Evolutionary conservation across 1,140 invertebrate species (phyloP).

Genomic region (Brachionus angularis): DNA sequence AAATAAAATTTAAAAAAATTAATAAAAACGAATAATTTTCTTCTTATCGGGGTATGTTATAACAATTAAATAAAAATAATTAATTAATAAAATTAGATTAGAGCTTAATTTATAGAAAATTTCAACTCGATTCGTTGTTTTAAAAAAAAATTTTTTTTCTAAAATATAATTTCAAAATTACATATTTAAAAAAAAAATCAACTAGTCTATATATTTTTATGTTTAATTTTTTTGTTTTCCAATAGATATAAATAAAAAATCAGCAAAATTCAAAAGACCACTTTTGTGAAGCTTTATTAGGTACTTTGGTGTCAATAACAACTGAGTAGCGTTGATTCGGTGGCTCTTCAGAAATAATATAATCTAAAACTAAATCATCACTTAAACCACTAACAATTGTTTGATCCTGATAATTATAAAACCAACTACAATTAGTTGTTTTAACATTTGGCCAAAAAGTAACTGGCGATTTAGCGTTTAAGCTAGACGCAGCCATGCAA

Average conservation of each 20-base stretch:
- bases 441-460: slow-evolving; percentile 43
- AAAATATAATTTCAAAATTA: no score
- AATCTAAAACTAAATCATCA: slow-evolving; percentile 30
- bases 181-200: no score
- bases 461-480: slow-evolving; percentile 31
- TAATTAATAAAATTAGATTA: no score
- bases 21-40: no score
- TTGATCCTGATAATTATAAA: slow-evolving; percentile 9
- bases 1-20: no score
- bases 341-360: not conserved
- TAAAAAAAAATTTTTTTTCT: no score
- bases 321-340: slow-evolving; percentile 24
- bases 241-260: not conserved
- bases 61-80: no score
- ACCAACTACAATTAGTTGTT: slow-evolving; percentile 44
- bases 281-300: slow-evolving; percentile 39
- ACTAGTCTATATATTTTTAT: no score
- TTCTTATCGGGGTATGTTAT: no score
- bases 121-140: no score
- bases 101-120: no score
- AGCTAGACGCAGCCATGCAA: slow-evolving; percentile 38
- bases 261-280: slow-evolving; percentile 43
- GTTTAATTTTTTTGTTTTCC: no score
- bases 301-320: not conserved
- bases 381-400: slow-evolving; percentile 40